phyloP scores from a whole-genome alignment of 2,797 vertebrate species.

The Orestias chungarensis region DNA sequence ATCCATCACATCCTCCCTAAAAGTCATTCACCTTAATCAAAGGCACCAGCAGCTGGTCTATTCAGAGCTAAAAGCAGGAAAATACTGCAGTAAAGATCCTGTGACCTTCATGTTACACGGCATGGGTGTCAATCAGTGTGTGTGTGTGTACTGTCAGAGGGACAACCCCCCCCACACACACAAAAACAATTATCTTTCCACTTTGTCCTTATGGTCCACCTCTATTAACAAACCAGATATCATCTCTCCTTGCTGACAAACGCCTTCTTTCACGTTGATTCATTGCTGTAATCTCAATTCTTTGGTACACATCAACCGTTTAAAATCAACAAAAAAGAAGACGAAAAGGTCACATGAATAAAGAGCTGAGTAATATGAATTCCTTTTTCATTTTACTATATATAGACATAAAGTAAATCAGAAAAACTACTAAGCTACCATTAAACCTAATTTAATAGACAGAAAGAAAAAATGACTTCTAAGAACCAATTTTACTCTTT shows the following conservation, averaged over 20 bases:
- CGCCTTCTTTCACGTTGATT: conserved; percentile 63
- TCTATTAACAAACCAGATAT: conserved; percentile 59
- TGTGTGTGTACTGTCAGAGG: conserved; percentile 14
- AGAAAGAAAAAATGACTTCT: no score
- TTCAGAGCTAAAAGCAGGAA: conserved; percentile 11
- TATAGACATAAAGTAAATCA: not conserved
- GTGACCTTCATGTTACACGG: conserved; percentile 43
- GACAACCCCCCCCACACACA: conserved; percentile 24
- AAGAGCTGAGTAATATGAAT: not conserved
- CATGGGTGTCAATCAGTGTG: conserved; percentile 20
- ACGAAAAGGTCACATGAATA: conserved; percentile 1
- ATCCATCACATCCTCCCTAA: conserved; percentile 5
- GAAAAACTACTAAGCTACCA: not conserved
- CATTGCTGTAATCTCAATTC: conserved; percentile 57
- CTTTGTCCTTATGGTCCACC: conserved; percentile 35
- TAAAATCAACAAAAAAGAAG: conserved; percentile 18
- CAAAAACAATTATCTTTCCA: conserved; percentile 42
- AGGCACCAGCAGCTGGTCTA: conserved; percentile 15
- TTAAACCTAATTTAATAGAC: not conserved
- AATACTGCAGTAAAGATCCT: conserved; percentile 13
- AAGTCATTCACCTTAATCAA: conserved; percentile 27
- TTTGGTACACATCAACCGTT: conserved; percentile 41
- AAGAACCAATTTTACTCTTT: no score
- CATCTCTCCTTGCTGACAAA: conserved; percentile 63
- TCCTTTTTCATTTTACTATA: not conserved